Conservation (phyloP, 2,113 vertebrate genomes). For the Passer montanus region DNA sequence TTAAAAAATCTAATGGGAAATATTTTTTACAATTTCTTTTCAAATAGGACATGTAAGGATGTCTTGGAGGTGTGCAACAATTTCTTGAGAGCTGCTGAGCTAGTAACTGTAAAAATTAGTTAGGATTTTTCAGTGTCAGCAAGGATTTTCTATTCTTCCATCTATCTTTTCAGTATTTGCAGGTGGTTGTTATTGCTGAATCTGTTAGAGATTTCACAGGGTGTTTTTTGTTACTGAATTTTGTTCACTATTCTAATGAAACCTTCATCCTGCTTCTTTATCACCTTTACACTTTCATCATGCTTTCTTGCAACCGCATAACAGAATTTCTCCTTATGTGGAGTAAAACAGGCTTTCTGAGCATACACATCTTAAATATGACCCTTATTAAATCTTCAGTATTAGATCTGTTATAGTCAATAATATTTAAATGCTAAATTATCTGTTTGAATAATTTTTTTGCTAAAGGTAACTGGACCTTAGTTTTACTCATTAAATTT, state of each 20-base stretch:
- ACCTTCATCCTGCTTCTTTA: neutral
- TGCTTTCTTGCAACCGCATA: rapidly evolving
- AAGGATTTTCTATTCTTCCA: neutral
- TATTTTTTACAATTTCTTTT: neutral
- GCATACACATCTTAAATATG: neutral
- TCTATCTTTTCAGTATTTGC: neutral
- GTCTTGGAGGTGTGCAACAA: neutral
- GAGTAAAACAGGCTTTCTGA: neutral
- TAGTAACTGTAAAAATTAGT: neutral
- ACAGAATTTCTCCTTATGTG: neutral
- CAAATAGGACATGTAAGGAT: rapidly evolving
- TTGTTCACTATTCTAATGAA: neutral
- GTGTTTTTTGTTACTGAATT: neutral
- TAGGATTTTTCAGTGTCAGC: neutral
- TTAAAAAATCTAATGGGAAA: neutral
- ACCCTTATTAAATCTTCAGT: neutral
- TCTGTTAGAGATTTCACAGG: neutral
- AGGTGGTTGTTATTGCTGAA: neutral
- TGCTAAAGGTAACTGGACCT: neutral
- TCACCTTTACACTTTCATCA: neutral
- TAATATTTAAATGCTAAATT: neutral
- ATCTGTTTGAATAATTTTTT: rapidly evolving
- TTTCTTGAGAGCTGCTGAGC: neutral
- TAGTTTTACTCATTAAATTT: neutral
- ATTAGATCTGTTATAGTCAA: neutral